phyloP scores from a whole-genome alignment of 2,797 vertebrate genomes.

The Pseudotriccus pelzelni region DNA sequence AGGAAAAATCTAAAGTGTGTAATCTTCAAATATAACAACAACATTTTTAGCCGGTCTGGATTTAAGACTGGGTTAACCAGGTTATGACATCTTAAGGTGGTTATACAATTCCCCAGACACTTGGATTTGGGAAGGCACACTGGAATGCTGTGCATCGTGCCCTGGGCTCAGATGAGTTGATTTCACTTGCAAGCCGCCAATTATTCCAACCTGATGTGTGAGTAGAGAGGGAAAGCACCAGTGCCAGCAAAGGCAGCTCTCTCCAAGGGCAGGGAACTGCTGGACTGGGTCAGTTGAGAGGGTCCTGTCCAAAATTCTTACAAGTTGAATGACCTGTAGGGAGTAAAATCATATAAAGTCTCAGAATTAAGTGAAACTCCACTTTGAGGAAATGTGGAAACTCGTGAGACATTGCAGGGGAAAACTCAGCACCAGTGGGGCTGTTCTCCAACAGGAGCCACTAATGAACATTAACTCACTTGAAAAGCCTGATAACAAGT shows the following conservation, averaged over 20 bases:
- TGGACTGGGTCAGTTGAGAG: background rate
- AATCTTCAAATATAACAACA: background rate
- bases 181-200: background rate
- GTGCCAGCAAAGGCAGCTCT: background rate
- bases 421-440: background rate
- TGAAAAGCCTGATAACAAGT: background rate
- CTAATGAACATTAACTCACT: rapidly evolving
- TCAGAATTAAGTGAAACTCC: background rate
- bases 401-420: rapidly evolving
- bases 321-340: rapidly evolving
- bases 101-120: background rate
- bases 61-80: background rate
- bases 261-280: background rate
- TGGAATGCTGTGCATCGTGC: background rate
- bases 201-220: background rate
- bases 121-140: background rate
- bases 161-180: rapidly evolving
- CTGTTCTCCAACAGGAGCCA: background rate
- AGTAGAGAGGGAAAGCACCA: background rate
- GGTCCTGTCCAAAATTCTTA: background rate
- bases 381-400: background rate
- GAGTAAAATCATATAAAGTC: background rate
- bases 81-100: background rate
- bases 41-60: background rate
- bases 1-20: background rate